phyloP scores from a whole-genome alignment of 1,140 invertebrate species.

The Tetramorium parvispinum region DNA sequence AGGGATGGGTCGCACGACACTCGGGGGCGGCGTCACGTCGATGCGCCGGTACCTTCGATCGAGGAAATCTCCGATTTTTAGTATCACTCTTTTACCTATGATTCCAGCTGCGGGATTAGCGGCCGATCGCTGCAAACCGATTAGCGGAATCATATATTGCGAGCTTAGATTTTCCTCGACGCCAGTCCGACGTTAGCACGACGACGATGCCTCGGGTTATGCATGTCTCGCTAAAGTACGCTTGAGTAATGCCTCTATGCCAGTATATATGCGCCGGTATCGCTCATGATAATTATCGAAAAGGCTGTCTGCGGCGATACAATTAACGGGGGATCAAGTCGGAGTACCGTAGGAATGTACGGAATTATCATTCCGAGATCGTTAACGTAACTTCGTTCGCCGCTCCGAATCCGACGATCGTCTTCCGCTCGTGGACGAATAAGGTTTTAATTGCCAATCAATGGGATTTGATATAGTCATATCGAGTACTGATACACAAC shows the following conservation, averaged over 20 bases:
- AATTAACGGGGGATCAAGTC: not conserved
- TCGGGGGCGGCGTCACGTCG: not conserved
- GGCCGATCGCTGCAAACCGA: not conserved
- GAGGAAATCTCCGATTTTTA: slow-evolving; percentile 37
- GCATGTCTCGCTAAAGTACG: not conserved
- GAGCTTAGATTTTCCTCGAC: slow-evolving; percentile 34
- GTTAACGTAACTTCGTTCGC: slow-evolving; percentile 13
- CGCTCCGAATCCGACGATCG: slow-evolving; percentile 22
- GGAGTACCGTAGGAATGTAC: not conserved
- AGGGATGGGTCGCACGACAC: not conserved
- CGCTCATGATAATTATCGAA: slow-evolving; percentile 7
- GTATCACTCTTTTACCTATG: slow-evolving; percentile 18
- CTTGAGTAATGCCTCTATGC: not conserved
- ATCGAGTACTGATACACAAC: slow-evolving; percentile 16
- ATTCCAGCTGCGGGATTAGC: not conserved
- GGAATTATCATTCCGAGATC: slow-evolving; percentile 17
- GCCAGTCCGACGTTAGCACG: not conserved
- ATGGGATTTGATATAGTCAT: slow-evolving; percentile 50
- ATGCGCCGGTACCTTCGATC: not conserved
- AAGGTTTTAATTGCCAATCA: slow-evolving; percentile 28
- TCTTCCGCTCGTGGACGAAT: not conserved
- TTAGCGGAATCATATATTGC: slow-evolving; percentile 18
- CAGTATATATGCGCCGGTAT: not conserved
- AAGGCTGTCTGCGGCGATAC: not conserved
- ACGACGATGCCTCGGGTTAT: not conserved